Base-by-base conservation (phyloP, 2,888 invertebrate species). In the Thysanoteuthis rhombus region DNA sequence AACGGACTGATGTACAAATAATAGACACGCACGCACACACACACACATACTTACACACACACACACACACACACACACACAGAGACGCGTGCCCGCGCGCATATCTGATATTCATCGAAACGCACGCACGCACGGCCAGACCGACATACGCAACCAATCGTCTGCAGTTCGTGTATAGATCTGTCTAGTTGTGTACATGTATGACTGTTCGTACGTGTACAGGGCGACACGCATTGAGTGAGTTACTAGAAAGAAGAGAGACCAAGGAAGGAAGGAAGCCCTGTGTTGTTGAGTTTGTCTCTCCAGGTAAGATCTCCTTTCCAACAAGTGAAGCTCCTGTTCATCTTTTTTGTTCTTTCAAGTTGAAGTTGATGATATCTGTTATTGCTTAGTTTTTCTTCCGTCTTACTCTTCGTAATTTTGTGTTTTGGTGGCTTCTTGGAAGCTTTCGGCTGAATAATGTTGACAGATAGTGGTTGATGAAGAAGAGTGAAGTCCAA, bases 81-180 rank as follows among this genome's bases (percentile, higher is more conserved):
- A 90, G 6, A 90, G 6, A 90, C 39, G 25, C 90, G 25, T 25
- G 32, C 39, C 8, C 39, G 32, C 90, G 22, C 90, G 32, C 38
- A 90, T 25, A 42, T 90, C 40, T 90, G 90, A 90, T 42, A 90
- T 90, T 40, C 38, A 90, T 90, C 90, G 40, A 90, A 39, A 90
- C 42, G 42, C 90, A 90, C 90, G 42, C 90, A 42, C 42, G 90
- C 8, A 8, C 90, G 40, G 40, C 16, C 89, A n/a, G n/a, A 90
- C 90, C 39, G 28, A 90, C 90, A 90, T 42, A 90, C 90, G 42
- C 90, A 90, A 90, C 90, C 90, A 90, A 90, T 32, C 90, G 39
- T 90, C 40, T 90, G 90, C 42, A 42, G 90, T 90, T 39, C 32
- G 90, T 42, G 42, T 42, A 90, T 90, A 90, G 40, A 90, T 42